Evolutionary conservation across 2,888 invertebrate species (phyloP).

Genomic region (Phortica okadai): DNA sequence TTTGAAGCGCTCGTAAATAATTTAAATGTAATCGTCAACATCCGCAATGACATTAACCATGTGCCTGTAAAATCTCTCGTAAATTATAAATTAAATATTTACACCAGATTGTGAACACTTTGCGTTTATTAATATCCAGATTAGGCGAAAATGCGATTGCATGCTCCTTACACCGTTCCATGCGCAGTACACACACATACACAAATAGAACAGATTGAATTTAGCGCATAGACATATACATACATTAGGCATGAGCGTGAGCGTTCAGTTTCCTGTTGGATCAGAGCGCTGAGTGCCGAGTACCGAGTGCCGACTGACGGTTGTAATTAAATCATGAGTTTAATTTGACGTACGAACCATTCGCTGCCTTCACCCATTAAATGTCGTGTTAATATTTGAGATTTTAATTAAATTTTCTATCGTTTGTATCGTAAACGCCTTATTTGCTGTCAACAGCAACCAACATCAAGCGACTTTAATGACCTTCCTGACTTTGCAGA

Average conservation of each 20-base stretch:
- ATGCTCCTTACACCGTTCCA: conserved; percentile 35
- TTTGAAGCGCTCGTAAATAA: conserved; percentile 62
- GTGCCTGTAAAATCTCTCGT: conserved; percentile 62
- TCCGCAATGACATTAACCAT: conserved; percentile 71
- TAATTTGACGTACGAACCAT: conserved; percentile 58
- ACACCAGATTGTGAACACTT: conserved; percentile 65
- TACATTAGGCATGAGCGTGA: too few relatives aligned
- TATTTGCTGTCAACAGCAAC: conserved; percentile 40
- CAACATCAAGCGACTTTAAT: conserved; percentile 33
- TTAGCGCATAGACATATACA: too few relatives aligned
- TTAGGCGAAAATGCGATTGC: conserved; percentile 47
- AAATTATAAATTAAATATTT: conserved; percentile 71
- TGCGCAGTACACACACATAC: too few relatives aligned
- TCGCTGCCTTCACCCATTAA: conserved; percentile 45
- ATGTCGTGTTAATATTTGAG: conserved; percentile 63
- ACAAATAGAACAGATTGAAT: too few relatives aligned
- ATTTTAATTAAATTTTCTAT: conserved; percentile 64
- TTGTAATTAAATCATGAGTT: conserved; percentile 62
- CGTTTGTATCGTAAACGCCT: conserved; percentile 22
- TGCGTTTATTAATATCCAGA: conserved; percentile 67
- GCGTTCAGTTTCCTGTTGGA: too few relatives aligned
- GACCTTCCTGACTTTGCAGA: conserved; percentile 41
- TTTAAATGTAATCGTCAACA: conserved; percentile 70
- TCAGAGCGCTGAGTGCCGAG: too few relatives aligned
- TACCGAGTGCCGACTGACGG: conserved; percentile 5